Base-by-base conservation (phyloP, 2,888 invertebrate genomes). In the Leistus spinibarbis region DNA sequence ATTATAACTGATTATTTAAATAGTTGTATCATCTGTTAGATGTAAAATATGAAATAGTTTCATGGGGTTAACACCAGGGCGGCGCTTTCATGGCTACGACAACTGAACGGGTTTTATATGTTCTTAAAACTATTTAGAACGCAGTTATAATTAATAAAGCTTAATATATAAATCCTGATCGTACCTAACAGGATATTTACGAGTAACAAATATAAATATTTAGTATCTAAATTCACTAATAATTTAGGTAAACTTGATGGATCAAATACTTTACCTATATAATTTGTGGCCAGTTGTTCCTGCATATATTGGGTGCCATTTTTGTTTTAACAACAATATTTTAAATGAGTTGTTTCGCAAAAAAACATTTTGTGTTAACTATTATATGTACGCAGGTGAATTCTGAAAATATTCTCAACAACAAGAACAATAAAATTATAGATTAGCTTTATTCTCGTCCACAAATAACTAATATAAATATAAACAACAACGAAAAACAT, bases 251-350 rank as follows among this genome's bases (percentile, higher is more conserved):
- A 20, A 71, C 64, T 71, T 71, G 71, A 65, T 64, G 40, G 56
- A 56, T 64, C 71, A 54, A 71, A 71, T 71, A 71, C 71, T 65
- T 71, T 71, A 71, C 71, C 71, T 71, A 71, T 63, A 71, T 27
- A 56, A 22, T 54, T 54, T 70, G 62, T 19, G 71, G 71, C 56
- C 64, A 23, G 64, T 64, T 23, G 56, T 71, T 20, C 71, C 65
- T 71, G 70, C 53, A 53, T 63, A 70, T 22, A 70, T 64, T 71
- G 54, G 71, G 71, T 65, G 71, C 71, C 71, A 65, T 65, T 56
- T 65, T 71, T 71, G 64, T 71, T 64, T 23, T 27, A 70, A 24
- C 54, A 56, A 23, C 54, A 63, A 71, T 54, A 40, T 40, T 40
- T 40, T 40, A 40, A 40, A 13, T 40, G 40, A 40, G 40, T 7